phyloP scores from a whole-genome alignment of 1,140 invertebrate species.

The Diploscapter pachys region DNA sequence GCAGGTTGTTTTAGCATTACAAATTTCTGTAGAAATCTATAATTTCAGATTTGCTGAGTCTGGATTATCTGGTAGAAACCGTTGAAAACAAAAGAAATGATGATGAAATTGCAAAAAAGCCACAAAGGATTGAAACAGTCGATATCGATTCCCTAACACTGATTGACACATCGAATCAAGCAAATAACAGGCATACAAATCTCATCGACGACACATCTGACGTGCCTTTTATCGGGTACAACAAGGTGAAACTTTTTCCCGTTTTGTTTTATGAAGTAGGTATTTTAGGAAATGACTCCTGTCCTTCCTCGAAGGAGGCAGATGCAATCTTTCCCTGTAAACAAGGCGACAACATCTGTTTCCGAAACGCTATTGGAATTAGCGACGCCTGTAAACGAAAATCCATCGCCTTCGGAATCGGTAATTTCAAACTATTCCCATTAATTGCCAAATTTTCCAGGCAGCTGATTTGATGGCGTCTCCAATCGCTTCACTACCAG shows the following conservation, averaged over 20 bases:
- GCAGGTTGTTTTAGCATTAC: neutral
- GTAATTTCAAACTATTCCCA: neutral
- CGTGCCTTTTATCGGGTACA: constrained; percentile 15
- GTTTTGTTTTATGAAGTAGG: neutral
- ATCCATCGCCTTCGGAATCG: neutral
- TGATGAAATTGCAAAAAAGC: no score
- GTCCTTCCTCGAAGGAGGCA: neutral
- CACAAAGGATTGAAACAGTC: neutral
- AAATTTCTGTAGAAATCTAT: neutral
- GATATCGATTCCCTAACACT: neutral
- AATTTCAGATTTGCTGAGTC: constrained; percentile 3
- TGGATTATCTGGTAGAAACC: neutral
- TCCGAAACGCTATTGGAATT: constrained; percentile 2
- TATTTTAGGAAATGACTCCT: constrained; percentile 16
- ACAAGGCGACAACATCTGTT: constrained; percentile 4
- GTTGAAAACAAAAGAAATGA: no score
- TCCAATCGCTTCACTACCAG: no score
- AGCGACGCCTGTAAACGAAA: neutral
- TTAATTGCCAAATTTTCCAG: neutral
- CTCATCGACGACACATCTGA: neutral
- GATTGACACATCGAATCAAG: neutral
- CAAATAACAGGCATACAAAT: neutral
- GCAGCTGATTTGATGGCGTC: neutral
- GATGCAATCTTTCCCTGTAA: no score
- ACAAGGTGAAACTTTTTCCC: constrained; percentile 9